Evolutionary conservation across 2,888 invertebrate species (phyloP), one percentile per base, ranked within the genome.

Genomic region (Pristionchus fissidentatus): DNA sequence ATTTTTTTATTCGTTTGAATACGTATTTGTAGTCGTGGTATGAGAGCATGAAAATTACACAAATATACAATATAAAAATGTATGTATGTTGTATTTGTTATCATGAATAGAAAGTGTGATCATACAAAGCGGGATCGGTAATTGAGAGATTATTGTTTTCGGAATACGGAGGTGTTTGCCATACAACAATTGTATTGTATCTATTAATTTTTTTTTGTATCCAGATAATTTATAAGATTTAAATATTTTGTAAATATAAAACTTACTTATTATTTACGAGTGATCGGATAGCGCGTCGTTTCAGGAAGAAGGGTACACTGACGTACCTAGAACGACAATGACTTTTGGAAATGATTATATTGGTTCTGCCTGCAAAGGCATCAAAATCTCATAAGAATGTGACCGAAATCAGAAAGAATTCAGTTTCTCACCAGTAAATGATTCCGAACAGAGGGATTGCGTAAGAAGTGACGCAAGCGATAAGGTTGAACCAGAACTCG

Each of bases 261-360:
- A 70, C 70, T 70, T 13, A 70, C 70, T 70, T 70, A 19, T 70
- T 70, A 41, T 66, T 60, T 19, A 90, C 89, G 32, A 91, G 83
- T 29, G 90, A 88, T 26, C 87, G 88, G 41, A 88, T 85, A 22
- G 90, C 90, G 0, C 90, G 84, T 26, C 90, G 84, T 73, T 90
- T 89, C 84, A 92, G 87, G 86, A 92, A 92, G 84, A 90, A 90
- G 38, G 92, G 92, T 43, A 92, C 92, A 43, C 90, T 90, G 62
- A 92, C 88, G 85, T 92, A 92, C 86, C 87, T 87, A 83, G 55
- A 87, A 87, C 13, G 35, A 73, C 57, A 10, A 49, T 15, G 19
- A 19, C 19, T 49, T 19, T 15, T 15, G 19, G 49, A 49, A 15
- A 10, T 15, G 19, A 49, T 10, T 49, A 15, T 19, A 49, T n/a